phyloP scores from a whole-genome alignment of 1,140 invertebrate species.

The Riptortus pedestris region DNA sequence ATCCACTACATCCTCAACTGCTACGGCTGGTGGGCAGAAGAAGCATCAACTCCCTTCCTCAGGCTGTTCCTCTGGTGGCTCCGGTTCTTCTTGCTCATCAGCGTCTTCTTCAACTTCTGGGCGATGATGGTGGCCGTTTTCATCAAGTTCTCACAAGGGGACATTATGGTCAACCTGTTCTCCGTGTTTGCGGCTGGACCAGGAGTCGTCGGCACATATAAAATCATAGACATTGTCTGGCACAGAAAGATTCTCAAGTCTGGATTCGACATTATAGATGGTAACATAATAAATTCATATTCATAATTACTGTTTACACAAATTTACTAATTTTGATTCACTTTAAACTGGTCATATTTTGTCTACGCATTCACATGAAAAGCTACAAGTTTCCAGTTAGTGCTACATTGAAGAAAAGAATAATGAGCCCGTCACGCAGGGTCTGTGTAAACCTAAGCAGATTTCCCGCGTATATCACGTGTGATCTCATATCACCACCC shows the following conservation, averaged over 20 bases:
- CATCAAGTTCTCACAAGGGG: slow-evolving; percentile 1
- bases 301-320: too few species aligned
- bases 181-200: slow-evolving; percentile 1
- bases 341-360: too few species aligned
- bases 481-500: too few species aligned
- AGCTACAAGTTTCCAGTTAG: too few species aligned
- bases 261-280: not conserved
- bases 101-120: not conserved
- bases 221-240: not conserved
- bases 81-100: not conserved
- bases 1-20: not conserved
- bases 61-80: not conserved
- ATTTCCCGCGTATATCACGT: too few species aligned
- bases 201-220: not conserved
- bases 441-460: too few species aligned
- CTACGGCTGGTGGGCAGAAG: slow-evolving; percentile 6
- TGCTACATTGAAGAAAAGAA: too few species aligned
- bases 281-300: not conserved
- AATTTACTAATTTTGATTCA: too few species aligned
- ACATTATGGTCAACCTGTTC: slow-evolving; percentile 4
- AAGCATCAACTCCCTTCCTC: not conserved
- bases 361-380: too few species aligned
- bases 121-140: not conserved
- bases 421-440: too few species aligned
- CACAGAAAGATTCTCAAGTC: not conserved